These are phyloP conservation scores for Polyommatus icarus DNA, from an alignment of 2,888 invertebrate species.

Conservation along the genomic window DNA sequence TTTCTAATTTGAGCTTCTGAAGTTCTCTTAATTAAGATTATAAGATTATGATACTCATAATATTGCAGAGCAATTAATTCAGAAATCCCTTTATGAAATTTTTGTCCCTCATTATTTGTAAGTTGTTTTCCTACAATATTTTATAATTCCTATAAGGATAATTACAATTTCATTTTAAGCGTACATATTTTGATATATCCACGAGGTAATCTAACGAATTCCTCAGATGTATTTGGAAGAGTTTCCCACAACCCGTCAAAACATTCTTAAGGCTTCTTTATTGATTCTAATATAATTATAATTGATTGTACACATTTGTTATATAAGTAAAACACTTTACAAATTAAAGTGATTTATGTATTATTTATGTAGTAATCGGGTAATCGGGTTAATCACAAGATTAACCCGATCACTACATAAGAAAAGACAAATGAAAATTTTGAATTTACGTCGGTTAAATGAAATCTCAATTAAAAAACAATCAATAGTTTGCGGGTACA, in stretches of 20 bases:
- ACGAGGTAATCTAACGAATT: not conserved
- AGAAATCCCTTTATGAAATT: conserved; percentile 63
- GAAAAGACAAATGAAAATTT: not conserved
- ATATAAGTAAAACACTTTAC: not conserved
- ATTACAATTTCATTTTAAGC: conserved; percentile 42
- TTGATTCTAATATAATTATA: not conserved
- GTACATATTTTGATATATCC: not conserved
- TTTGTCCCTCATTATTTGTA: conserved; percentile 63
- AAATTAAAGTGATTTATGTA: not conserved
- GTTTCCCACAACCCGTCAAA: not conserved
- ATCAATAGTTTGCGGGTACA: conserved; percentile 47
- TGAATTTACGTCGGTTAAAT: conserved; percentile 18
- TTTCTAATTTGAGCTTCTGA: conserved; percentile 69
- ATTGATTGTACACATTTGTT: not conserved
- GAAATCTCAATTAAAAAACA: conserved; percentile 38
- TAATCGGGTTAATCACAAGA: not conserved
- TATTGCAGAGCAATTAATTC: conserved; percentile 75
- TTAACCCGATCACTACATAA: not conserved
- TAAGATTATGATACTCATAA: conserved; percentile 76
- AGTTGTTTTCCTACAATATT: conserved; percentile 51
- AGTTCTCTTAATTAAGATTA: conserved; percentile 77
- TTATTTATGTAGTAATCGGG: too few relatives aligned
- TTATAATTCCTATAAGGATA: conserved; percentile 49
- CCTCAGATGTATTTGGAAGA: not conserved
- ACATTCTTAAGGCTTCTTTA: not conserved